phyloP scores from a whole-genome alignment of 2,888 invertebrate species.

The Fragum whitleyi region DNA sequence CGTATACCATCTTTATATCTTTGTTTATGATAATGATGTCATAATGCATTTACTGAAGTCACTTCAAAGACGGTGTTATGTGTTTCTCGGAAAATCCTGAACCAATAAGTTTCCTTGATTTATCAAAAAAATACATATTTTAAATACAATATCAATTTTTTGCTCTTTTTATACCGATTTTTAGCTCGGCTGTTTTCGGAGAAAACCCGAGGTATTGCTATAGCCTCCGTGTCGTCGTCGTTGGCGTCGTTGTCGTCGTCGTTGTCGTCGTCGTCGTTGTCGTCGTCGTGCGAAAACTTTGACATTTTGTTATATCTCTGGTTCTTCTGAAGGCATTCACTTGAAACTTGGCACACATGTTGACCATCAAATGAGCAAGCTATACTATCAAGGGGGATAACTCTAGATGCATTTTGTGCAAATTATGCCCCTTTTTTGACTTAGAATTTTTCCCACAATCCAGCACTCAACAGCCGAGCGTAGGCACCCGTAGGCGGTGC shows the following conservation, averaged over 20 bases:
- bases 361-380: not conserved
- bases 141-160: too few species aligned
- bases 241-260: not conserved
- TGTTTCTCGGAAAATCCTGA: too few species aligned
- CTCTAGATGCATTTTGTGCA: constrained; percentile 1
- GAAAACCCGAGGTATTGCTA: not conserved
- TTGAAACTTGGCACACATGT: not conserved
- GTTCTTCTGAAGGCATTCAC: not conserved
- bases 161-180: too few species aligned
- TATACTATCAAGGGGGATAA: not conserved
- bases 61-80: too few species aligned
- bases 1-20: too few species aligned
- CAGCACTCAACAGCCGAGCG: not conserved
- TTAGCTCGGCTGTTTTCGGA: constrained; percentile 1
- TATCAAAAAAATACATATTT: too few species aligned
- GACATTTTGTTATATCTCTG: not conserved
- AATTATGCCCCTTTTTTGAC: too few species aligned
- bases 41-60: too few species aligned
- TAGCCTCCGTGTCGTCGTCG: not conserved
- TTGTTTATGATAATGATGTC: too few species aligned
- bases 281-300: not conserved
- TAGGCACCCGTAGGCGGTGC: too few species aligned
- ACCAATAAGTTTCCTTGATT: too few species aligned
- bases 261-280: not conserved
- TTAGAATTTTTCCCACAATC: too few species aligned